Base-by-base conservation (phyloP, 2,113 vertebrate species). In the Cheilinus undulatus region DNA sequence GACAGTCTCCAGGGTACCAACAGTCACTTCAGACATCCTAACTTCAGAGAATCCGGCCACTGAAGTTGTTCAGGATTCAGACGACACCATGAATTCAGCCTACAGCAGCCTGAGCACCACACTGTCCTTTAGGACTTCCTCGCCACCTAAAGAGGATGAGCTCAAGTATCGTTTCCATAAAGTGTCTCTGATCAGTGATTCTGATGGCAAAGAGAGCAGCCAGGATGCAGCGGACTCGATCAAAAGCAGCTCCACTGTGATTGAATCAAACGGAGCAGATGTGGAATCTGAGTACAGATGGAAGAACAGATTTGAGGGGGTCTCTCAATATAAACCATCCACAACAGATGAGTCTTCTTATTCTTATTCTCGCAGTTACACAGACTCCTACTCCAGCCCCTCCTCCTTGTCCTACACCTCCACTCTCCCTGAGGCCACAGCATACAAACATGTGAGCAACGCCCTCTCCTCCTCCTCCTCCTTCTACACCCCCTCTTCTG, bases 131-230 rank as follows among this genome's bases (percentile, higher is more conserved):
- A 92, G 69, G 22, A 92, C 76, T 24, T 24, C 32, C 0, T 40
- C 48, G 2, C 46, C 72, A 0, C 22, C 68, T 3, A 46, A 12
- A 0, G 34, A 85, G 4, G 69, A 94, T 0, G 90, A 95, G n/a
- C 46, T 51, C 59, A 89, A 81, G 24, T 70, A 81, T n/a, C 78
- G 84, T 10, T 84, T 95, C 23, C 91, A 69, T 58, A 96, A 96
- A 80, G 80, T 95, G 23, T 96, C 93, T 0, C 87, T 95, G 77
- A 87, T 94, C 26, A 57, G 2, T 1, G 64, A 60, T 17, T 7
- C 6, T 2, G 54, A 48, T 13, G 17, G 22, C 28, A 30, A 24
- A 0, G 40, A 32, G 6, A 12, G 1, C 19, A 7, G 46, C 4
- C n/a, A 28, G 28, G 70, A 66, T 4, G 12, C n/a, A 5, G 45